Evolutionary conservation across 2,797 vertebrate genomes (phyloP).

Genomic region (Bucorvus abyssinicus): DNA sequence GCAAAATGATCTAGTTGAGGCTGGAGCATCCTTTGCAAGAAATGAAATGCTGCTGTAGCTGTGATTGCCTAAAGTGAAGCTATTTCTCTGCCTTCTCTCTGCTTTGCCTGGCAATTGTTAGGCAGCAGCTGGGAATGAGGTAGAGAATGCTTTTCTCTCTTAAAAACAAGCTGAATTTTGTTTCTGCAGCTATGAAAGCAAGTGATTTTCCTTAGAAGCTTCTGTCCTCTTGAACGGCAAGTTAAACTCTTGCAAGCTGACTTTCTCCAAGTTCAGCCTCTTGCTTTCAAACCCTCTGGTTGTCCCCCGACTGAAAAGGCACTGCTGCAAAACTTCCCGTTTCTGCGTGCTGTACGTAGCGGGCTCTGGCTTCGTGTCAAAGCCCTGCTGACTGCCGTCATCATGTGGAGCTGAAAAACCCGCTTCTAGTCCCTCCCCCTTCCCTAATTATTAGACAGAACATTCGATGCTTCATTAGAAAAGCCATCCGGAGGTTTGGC

Average conservation of each 20-base stretch:
- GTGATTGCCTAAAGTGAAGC: not conserved
- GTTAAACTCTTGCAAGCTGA: not conserved
- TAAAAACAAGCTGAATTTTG: not conserved
- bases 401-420: fast-evolving
- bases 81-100: not conserved
- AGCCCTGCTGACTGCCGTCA: not conserved
- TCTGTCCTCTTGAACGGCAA: not conserved
- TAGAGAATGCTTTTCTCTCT: not conserved
- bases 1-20: not conserved
- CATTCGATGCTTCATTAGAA: not conserved
- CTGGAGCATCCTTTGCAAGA: not conserved
- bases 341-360: not conserved
- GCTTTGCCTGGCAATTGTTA: not conserved
- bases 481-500: not conserved
- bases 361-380: not conserved
- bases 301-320: not conserved
- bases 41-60: not conserved
- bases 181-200: not conserved
- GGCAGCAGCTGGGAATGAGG: not conserved
- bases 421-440: not conserved
- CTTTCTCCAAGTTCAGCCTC: not conserved
- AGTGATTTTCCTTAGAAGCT: not conserved
- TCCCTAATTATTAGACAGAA: too few relatives aligned
- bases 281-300: not conserved
- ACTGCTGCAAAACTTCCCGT: not conserved